Evolutionary conservation across 2,888 invertebrate genomes (phyloP), one percentile per base, ranked within the genome.

Genomic region (Napeogenes sylphis): DNA sequence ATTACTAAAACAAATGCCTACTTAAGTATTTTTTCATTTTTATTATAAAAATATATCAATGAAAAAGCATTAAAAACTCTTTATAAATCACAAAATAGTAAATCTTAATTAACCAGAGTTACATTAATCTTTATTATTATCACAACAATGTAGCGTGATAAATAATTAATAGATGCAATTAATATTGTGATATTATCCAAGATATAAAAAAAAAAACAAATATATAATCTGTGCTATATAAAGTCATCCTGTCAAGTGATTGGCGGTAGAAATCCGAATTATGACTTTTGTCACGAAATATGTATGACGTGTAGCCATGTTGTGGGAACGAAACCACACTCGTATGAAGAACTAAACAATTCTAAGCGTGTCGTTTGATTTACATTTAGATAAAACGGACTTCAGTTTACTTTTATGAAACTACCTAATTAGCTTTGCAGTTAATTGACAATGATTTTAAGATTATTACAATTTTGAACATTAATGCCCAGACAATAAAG

Each of bases 221-320:
- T 42, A 42, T 42, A 10, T 42, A 42, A 42, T 42, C 42, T 42
- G 42, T 42, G 5, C 5, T 10, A 42, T 10, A 42, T 10, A 42
- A 10, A 42, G 38, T 21, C 13, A 38, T 21, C 45, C 45, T 57
- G 54, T 58, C 38, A 30, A 62, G 45, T 54, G 58, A 51, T 58
- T 60, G 47, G 32, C 55, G 47, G 56, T 47, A 56, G 53, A 65
- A 55, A 46, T 58, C 56, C 55, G 63, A 70, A 70, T 73, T 64
- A 69, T 67, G 66, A 68, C 68, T 67, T 71, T 61, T 65, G 69
- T 70, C 71, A 73, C 70, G 70, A 72, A 70, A 66, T 62, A 38
- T 21, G 61, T 59, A 61, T 69, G 64, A 68, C 67, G 68, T 68
- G 68, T 58, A 59, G 58, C 63, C 58, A 59, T 66, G 61, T 62